Conservation (phyloP, 2,888 invertebrate species). For the Pocota personata region DNA sequence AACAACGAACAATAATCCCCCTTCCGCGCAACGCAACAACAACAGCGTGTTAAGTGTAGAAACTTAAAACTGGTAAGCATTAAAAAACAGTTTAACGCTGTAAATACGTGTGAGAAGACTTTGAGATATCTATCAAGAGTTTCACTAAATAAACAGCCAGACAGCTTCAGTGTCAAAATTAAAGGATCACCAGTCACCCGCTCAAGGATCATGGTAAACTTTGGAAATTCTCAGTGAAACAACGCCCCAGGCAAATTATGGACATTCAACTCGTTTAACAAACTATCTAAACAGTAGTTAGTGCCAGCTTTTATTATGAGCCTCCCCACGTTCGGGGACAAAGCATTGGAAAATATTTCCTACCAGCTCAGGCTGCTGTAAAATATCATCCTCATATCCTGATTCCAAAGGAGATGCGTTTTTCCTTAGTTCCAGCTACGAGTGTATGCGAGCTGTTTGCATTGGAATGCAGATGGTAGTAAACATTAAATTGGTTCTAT, state of each 20-base stretch:
- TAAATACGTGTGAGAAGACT: slow-evolving; percentile 28
- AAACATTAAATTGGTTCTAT: slow-evolving; percentile 63
- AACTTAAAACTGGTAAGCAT: slow-evolving; percentile 14
- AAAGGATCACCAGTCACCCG: slow-evolving; percentile 35
- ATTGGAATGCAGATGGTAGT: slow-evolving; percentile 61
- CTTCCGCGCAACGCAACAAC: neutral
- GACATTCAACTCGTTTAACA: slow-evolving; percentile 62
- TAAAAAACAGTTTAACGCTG: slow-evolving; percentile 1
- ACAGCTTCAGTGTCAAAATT: slow-evolving; percentile 49
- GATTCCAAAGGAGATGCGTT: slow-evolving; percentile 16
- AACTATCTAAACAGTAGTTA: slow-evolving; percentile 66
- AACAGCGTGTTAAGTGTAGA: slow-evolving; percentile 33
- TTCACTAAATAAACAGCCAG: slow-evolving; percentile 37
- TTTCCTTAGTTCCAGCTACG: slow-evolving; percentile 17
- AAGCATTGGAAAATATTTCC: slow-evolving; percentile 34
- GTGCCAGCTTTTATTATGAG: slow-evolving; percentile 39
- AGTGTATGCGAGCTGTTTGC: slow-evolving; percentile 25
- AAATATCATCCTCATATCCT: slow-evolving; percentile 48
- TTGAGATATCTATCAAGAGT: slow-evolving; percentile 26
- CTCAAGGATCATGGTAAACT: slow-evolving; percentile 41
- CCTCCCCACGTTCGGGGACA: neutral
- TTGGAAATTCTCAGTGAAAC: slow-evolving; percentile 29
- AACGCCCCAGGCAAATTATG: slow-evolving; percentile 32
- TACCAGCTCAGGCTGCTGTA: slow-evolving; percentile 29
- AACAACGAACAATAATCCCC: slow-evolving; percentile 14